Evolutionary conservation across 1,140 invertebrate species (phyloP), one percentile per base, ranked within the genome.

Genomic region (Eulimnadia texana): DNA sequence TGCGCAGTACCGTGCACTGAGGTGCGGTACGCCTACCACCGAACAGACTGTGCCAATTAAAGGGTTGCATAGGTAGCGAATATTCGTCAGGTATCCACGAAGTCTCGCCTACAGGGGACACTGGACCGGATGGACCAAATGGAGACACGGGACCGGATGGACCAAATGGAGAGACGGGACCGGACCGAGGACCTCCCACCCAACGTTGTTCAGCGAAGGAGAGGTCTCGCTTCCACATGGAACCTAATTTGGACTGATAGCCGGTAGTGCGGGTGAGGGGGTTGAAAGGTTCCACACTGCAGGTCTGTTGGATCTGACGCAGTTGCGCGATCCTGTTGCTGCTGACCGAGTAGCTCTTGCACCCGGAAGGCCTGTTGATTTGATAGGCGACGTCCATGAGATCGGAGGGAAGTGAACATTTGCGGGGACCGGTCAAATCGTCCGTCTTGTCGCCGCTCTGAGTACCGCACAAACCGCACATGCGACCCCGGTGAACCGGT

Each of bases 391-490:
- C 60, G 16, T 54, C 50, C 60, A 61, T 61, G 13, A 54, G 42
- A 28, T n/a, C 27, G 9, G 49, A 20, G 2, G 62, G 54, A 3
- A 64, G 23, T 16, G 58, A 47, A 20, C 49, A 54, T 13, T 56
- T 61, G 23, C 49, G 28, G 6, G 64, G 64, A 25, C 62, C 64
- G n/a, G 27, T 28, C n/a, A 65, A 50, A 49, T 65, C 64, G 50
- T 50, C 56, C 11, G 49, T 51, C 25, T 52, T 60, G 10, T 65
- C 62, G 19, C 62, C 62, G 19, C 60, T 59, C 22, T 62, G 57
- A 50, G 64, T 53, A 28, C 64, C 64, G 47, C 64, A 65, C 10
- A 65, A 23, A 16, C 64, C 64, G 51, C 64, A 65, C 56, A 62
- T 13, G 28, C 57, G 56, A 19, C 64, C 64, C 13, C 57, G 62